Percentiles rank a stretch among this genome's conserved stretches.
Evolutionary conservation across 2,888 invertebrate species (phyloP).

Genomic region (Torymus texanus): DNA sequence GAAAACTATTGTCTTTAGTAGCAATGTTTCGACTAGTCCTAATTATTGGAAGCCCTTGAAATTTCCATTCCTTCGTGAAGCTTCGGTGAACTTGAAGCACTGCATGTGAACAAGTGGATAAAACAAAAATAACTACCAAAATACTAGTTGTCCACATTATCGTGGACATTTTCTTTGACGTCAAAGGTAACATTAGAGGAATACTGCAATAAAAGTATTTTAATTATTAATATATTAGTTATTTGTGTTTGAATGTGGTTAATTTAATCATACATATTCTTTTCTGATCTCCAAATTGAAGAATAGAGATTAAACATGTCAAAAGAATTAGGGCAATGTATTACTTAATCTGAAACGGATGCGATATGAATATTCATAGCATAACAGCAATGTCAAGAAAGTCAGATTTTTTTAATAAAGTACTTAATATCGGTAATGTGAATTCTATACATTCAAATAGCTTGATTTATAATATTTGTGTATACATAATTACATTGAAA

Average conservation of each 20-base stretch:
- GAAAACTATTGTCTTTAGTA: slow-evolving; percentile 42
- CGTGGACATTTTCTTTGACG: background rate
- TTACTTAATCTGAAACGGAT: background rate
- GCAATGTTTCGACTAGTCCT: slow-evolving; percentile 29
- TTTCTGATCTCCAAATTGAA: background rate
- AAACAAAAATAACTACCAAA: background rate
- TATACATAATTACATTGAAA: too few species aligned
- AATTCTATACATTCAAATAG: too few species aligned
- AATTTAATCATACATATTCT: too few species aligned
- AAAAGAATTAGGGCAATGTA: too few species aligned
- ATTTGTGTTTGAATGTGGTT: too few species aligned
- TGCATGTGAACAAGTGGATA: background rate
- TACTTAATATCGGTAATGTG: too few species aligned
- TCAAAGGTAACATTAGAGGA: too few species aligned
- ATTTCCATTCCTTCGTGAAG: slow-evolving; percentile 51
- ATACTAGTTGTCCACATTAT: background rate
- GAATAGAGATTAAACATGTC: background rate
- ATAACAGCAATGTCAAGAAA: background rate
- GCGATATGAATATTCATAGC: background rate
- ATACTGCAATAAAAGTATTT: too few species aligned
- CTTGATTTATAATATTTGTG: too few species aligned
- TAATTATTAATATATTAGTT: too few species aligned
- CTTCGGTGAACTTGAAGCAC: slow-evolving; percentile 2
- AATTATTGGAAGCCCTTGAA: slow-evolving; percentile 16
- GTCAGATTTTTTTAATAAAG: too few species aligned